Percentiles rank a stretch among this genome's conserved stretches.
These are phyloP conservation scores for Hydraecia micacea DNA, from an alignment of 2,888 invertebrate species.

Conservation along the genomic window DNA sequence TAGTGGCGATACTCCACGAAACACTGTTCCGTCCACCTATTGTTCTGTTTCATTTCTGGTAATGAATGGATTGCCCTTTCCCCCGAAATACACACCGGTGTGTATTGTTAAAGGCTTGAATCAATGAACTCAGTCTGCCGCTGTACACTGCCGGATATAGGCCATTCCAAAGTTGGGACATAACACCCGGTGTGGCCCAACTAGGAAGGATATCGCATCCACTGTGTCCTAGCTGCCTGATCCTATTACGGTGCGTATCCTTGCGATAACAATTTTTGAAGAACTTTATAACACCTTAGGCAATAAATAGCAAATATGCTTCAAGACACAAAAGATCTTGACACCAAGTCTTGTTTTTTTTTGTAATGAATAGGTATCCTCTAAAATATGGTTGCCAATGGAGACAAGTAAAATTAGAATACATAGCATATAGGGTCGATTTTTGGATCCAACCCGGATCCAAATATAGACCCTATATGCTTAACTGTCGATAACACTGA, in stretches of 20 bases:
- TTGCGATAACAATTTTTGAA: neutral
- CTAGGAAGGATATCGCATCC: no score
- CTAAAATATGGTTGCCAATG: neutral
- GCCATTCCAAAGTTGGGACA: neutral
- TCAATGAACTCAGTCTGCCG: neutral
- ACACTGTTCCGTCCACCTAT: neutral
- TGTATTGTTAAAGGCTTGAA: neutral
- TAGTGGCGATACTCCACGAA: neutral
- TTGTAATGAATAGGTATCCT: neutral
- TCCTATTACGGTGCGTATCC: neutral
- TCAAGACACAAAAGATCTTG: neutral
- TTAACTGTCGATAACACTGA: no score
- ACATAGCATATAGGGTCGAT: no score
- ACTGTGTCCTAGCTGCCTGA: neutral
- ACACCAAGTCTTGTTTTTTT: neutral
- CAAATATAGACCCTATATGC: no score
- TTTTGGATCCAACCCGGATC: no score
- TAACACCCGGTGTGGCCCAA: neutral
- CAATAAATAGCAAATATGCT: neutral
- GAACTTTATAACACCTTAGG: neutral
- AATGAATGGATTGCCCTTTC: neutral
- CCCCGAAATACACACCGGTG: neutral
- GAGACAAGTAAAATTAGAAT: no score
- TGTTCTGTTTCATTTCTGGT: conserved; percentile 3
- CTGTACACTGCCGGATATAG: neutral